Evolutionary conservation across 2,113 vertebrate species (phyloP).

Genomic region (Desmodus rotundus): DNA sequence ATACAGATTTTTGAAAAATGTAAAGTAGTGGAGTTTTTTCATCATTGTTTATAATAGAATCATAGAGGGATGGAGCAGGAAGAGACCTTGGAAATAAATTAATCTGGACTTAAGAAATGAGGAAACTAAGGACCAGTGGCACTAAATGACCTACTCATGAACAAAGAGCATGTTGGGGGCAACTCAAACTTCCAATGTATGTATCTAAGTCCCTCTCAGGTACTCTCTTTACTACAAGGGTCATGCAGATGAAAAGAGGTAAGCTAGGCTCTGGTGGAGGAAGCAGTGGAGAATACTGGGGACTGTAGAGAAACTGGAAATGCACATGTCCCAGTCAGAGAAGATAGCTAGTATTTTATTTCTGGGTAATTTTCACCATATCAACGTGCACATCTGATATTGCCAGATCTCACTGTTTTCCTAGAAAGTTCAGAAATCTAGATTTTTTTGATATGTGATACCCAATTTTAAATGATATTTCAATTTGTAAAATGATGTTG

Average conservation of each 20-base stretch:
- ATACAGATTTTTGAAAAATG: background rate
- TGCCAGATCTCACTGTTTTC: background rate
- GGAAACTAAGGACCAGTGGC: background rate
- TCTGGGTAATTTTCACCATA: background rate
- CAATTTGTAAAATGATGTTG: background rate
- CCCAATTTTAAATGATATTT: background rate
- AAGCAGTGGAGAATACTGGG: background rate
- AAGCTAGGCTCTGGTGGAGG: background rate
- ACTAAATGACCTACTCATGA: background rate
- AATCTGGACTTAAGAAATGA: background rate
- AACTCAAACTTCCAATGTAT: background rate
- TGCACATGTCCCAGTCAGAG: background rate
- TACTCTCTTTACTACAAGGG: background rate
- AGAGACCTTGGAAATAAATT: background rate
- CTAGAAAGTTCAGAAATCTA: background rate
- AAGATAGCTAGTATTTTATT: background rate
- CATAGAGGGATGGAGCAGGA: background rate
- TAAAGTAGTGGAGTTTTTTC: background rate
- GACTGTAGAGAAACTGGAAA: background rate
- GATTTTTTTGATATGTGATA: background rate
- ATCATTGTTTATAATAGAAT: background rate
- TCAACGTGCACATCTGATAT: background rate
- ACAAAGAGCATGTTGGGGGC: background rate
- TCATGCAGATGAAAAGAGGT: background rate
- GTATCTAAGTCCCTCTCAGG: background rate